Evolutionary conservation across 2,113 vertebrate genomes (phyloP), one percentile per base, ranked within the genome.

Genomic region (Cathartes aura): DNA sequence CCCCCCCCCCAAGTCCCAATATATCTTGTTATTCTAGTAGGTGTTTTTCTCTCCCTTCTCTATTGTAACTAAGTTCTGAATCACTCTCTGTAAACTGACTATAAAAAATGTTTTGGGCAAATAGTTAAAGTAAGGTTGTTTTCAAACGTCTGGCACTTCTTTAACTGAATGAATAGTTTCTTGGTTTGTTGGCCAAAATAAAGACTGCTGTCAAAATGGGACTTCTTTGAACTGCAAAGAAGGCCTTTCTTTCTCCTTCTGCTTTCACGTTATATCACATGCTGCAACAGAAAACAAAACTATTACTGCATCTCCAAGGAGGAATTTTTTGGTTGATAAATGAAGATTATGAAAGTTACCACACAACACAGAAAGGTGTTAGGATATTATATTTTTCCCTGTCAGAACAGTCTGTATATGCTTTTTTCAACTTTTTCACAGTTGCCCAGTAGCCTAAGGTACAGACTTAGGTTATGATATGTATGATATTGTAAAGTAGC

Each of bases 1-100:
- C 9, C 2, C 3, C 7, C 10, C 9, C 2, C 3, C 7, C 10
- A 23, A 27, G 20, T 34, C 30, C 30, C 30, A 27, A 6, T 40
- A 62, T n/a, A 12, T 32, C 17, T 66, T 34, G 1, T 36, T 75
- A 13, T 56, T 45, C 27, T 42, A 36, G 18, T 27, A 66, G 21
- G 12, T 55, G 8, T 70, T 55, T 81, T n/a, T 73, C 24, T 81
- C 34, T 86, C 16, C 22, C 43, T 66, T 45, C 52, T n/a, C 19
- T 72, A 2, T 34, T n/a, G 27, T 59, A 80, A 24, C 2, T 71
- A 32, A 29, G 10, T 47, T 60, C 62, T 42, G 53, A 87, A 87
- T 67, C 24, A 36, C 18, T 47, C 21, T 60, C 15, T 42, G 20
- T 38, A 62, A 81, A 68, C 17, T 19, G 17, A 22, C 6, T 53